A percentile compares a stretch with the other conserved stretches of the same genome.
Conservation (phyloP, 1,140 invertebrate species). For the Ips nitidus region DNA sequence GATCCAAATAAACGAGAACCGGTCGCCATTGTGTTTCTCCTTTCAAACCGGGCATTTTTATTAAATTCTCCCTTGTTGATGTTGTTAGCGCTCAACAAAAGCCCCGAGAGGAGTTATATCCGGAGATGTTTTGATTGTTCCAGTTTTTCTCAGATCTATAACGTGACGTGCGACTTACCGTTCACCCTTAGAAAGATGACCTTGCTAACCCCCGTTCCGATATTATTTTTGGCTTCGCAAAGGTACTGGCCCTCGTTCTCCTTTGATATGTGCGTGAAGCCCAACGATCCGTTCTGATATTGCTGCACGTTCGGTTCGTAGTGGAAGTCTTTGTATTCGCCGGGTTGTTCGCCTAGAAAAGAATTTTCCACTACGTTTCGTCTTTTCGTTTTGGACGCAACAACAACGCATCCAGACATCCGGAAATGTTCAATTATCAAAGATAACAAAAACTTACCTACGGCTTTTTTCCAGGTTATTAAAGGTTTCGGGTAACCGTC, state of each 20-base stretch:
- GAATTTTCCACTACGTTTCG: not conserved
- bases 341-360: conserved; percentile 67
- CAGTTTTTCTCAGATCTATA: too few relatives aligned
- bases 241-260: conserved; percentile 88
- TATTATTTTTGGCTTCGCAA: conserved; percentile 89
- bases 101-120: not conserved
- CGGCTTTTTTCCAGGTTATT: conserved; percentile 85
- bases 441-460: conserved; percentile 56
- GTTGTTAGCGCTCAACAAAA: not conserved
- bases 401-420: too few relatives aligned
- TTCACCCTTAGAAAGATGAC: conserved; percentile 86
- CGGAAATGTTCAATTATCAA: too few relatives aligned
- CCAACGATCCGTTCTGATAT: conserved; percentile 77
- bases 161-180: conserved; percentile 57
- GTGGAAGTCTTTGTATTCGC: conserved; percentile 83
- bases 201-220: conserved; percentile 85
- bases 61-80: not conserved
- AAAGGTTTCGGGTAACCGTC: conserved; percentile 86
- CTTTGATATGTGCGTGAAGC: conserved; percentile 78
- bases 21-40: conserved; percentile 1
- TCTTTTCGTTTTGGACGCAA: not conserved
- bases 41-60: conserved; percentile 9
- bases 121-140: not conserved
- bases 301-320: conserved; percentile 74
- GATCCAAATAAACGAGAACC: conserved; percentile 3